Evolutionary conservation across 2,113 vertebrate genomes (phyloP), one percentile per base, ranked within the genome.

Genomic region (Psilopogon haemacephalus): DNA sequence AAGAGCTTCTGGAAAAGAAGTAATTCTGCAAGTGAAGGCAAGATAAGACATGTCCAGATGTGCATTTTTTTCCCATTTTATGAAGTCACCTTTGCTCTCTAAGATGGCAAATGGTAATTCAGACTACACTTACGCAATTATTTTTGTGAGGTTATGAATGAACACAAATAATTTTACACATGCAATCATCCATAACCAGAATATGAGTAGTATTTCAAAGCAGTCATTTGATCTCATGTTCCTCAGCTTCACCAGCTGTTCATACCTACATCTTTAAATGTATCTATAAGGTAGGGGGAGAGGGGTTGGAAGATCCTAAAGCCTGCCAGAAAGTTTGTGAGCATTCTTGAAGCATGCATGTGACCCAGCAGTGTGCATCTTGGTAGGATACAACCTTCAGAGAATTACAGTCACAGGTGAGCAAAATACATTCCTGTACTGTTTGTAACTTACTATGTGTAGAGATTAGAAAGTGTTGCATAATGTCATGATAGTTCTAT

Each of bases 301-400:
- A 64, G 70, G n/a, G 83, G 48, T 38, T 89, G 30, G 20, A 82
- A 60, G 50, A 69, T 89, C 58, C 44, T 67, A 92, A 82, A 89
- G 27, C 18, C 64, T 87, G 27, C 59, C 46, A 68, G 71, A 68
- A 83, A 89, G 37, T 73, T 89, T 92, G 46, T 67, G 62, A 86
- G 52, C 32, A 2, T 79, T 93, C 64, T 62, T 67, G 71, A 97
- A 93, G 75, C 38, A 4, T 88, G 79, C 70, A 42, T 19, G 68
- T 93, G 67, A 91, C 83, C 62, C 84, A 93, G 87, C 55, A 91
- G 85, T 60, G 28, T 82, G 42, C 60, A 5, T 70, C 73, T 95
- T 73, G 68, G 59, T 96, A 89, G 84, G 82, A 37, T 69, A 20
- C 79, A 93, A 2, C 18, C 84, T 70, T 52, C 77, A 92, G 59